These are phyloP conservation scores for Lydus trimaculatus DNA, from an alignment of 2,888 invertebrate genomes.

Conservation along the genomic window DNA sequence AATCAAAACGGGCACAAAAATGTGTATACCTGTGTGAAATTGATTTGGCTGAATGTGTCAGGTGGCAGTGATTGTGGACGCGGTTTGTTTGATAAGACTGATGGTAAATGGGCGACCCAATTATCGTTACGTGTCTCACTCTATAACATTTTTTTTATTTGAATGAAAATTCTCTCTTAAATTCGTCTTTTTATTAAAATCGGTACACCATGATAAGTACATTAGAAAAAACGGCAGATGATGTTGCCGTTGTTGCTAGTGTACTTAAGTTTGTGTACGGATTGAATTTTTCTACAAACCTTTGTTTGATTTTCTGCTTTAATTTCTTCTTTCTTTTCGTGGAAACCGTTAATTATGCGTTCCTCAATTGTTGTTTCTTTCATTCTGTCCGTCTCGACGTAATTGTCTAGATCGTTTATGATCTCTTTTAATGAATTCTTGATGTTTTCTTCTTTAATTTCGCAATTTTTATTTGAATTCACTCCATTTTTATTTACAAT, in stretches of 20 bases:
- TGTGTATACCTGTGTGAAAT: constrained; percentile 56
- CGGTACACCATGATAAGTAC: background rate
- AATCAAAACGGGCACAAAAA: background rate
- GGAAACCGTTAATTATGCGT: constrained; percentile 13
- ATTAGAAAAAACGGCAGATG: too few relatives aligned
- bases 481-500: constrained; percentile 7
- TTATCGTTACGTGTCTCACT: constrained; percentile 41
- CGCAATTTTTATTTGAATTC: constrained; percentile 32
- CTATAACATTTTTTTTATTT: constrained; percentile 29
- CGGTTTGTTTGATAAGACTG: constrained; percentile 44
- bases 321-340: constrained; percentile 21
- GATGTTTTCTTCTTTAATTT: constrained; percentile 65
- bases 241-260: background rate
- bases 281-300: constrained; percentile 29
- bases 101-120: constrained; percentile 52
- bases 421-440: constrained; percentile 67
- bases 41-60: constrained; percentile 40
- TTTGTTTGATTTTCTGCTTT: constrained; percentile 19
- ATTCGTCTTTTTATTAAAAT: background rate
- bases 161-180: too few relatives aligned
- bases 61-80: constrained; percentile 54
- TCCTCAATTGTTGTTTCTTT: constrained; percentile 35
- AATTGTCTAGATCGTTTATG: constrained; percentile 68
- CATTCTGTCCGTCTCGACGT: constrained; percentile 61
- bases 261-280: background rate